Evolutionary conservation across 1,140 invertebrate species (phyloP), one percentile per base, ranked within the genome.

Genomic region (Tenebrio molitor): DNA sequence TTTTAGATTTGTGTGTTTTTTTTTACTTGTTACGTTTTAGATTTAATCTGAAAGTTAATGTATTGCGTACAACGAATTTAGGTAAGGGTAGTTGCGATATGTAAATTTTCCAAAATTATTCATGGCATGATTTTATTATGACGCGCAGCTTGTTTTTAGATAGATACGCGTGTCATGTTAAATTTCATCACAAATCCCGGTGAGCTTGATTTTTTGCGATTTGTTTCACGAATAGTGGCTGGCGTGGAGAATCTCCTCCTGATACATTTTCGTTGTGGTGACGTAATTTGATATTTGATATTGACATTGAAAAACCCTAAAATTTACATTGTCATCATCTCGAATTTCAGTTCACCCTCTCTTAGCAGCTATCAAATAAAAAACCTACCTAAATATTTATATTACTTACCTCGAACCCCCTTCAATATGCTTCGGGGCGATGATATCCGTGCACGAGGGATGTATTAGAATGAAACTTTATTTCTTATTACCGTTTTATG

Each of bases 371-470:
- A 62, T 62, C 64, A 36, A 66, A 66, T 66, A 66, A 66, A 66
- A 66, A 66, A 44, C 64, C 64, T 36, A 44, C 64, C 64, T 66
- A 66, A 66, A 66, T 66, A 66, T 66, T 66, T 66, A 66, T 66
- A 66, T 66, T 66, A 15, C 36, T 44, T 66, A 66, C 64, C 39
- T 15, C 36, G 34, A 23, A 65, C 64, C 64, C 64, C 50, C 50
- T 58, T 58, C 50, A 29, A 58, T 29, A 58, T 58, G 50, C 10
- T 14, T 58, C 21, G 23, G n/a, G 23, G 50, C 42, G 64, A 42
- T 42, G 64, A 66, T 66, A 66, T 66, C 14, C 15, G 7, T 15
- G 15, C 19, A 6, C 15, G 39, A 21, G 64, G 64, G 39, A 23
- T 66, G n/a, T 42, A 21, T 44, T 66, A 66, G 44, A 66, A 66